Base-by-base conservation (phyloP, 64 coral and sea anemone species). In the Stichodactyla mertensii region DNA sequence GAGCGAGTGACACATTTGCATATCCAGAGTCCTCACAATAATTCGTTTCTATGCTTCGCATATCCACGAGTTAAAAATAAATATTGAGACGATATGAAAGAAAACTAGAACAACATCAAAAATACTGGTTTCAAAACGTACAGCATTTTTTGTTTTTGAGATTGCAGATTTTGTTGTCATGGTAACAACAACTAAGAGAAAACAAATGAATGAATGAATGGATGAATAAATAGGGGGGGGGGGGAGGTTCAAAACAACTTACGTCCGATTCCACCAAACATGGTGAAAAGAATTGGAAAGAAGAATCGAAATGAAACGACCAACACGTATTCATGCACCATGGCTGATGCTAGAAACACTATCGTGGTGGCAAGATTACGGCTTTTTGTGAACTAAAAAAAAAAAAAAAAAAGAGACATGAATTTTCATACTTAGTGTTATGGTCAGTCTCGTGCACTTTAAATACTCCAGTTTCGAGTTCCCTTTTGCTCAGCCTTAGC, bases 321-420 rank as follows among this genome's bases (percentile, higher is more conserved):
- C 16, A 99, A 78, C n/a, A 99, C 87, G 20, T 99, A 99, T 87
- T 99, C 97, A 78, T 99, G 97, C 45, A 93, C 97, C n/a, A 99
- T 58, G 23, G 97, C 97, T 51, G 97, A 99, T 51, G 94, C 77
- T 2, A 92, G 22, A 20, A 99, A 99, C 64, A 94, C 93, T 0
- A 67, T 18, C 36, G 88, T 82, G 54, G 90, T 94, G 0, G 97
- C 88, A 16, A 92, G 52, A 60, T 90, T 91, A 77, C 97, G 97
- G 82, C 77, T 99, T 58, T 82, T 90, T 20, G 91, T 23, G 36
- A 96, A 5, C 93, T 94, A 82, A 54, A 64, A 51, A 79, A 10
- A 28, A 31, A 2, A 58, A 3, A 58, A 82, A 54, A 64, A 51
- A 79, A 10, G 14, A 31, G 14, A 58, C 56, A 58, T 15, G 14